Conservation (phyloP, 1,140 invertebrate species). For the Drosophila carrolli region DNA sequence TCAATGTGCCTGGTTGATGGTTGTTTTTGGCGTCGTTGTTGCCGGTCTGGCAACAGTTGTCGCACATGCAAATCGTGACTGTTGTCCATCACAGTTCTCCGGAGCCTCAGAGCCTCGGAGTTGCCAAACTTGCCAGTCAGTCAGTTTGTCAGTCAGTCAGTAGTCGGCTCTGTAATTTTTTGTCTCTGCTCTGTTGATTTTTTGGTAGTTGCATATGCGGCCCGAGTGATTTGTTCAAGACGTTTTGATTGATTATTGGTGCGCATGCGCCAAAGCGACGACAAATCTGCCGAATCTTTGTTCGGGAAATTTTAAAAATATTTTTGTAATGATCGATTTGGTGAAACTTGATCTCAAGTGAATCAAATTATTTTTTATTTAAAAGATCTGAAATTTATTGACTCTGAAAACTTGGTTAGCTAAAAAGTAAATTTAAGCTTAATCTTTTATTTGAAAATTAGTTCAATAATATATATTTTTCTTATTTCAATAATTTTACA, state of each 20-base stretch:
- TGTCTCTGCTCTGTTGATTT: slow-evolving; percentile 51
- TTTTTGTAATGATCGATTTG: background rate
- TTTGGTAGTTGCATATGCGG: slow-evolving; percentile 70
- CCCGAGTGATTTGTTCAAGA: slow-evolving; percentile 82
- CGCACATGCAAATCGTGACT: slow-evolving; percentile 84
- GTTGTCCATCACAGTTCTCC: slow-evolving; percentile 71
- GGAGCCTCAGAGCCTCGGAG: slow-evolving; percentile 26
- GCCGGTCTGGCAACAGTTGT: slow-evolving; percentile 74
- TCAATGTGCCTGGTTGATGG: slow-evolving; percentile 74
- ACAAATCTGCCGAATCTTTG: slow-evolving; percentile 46
- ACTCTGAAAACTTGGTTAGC: too few relatives aligned
- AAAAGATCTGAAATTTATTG: too few relatives aligned
- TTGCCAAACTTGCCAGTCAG: slow-evolving; percentile 72
- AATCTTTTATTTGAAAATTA: too few relatives aligned
- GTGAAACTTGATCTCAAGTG: too few relatives aligned
- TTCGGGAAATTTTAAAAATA: slow-evolving; percentile 1
- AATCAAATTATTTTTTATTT: too few relatives aligned
- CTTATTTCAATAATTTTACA: too few relatives aligned
- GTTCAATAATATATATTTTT: background rate
- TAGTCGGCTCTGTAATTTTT: slow-evolving; percentile 54
- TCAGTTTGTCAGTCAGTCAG: slow-evolving; percentile 46
- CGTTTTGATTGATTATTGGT: slow-evolving; percentile 83
- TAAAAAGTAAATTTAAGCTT: too few relatives aligned
- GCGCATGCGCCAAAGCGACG: slow-evolving; percentile 65
- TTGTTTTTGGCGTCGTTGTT: slow-evolving; percentile 32